Evolutionary conservation across 2,113 vertebrate genomes (phyloP), one percentile per base, ranked within the genome.

Genomic region (Oreochromis spilurus): DNA sequence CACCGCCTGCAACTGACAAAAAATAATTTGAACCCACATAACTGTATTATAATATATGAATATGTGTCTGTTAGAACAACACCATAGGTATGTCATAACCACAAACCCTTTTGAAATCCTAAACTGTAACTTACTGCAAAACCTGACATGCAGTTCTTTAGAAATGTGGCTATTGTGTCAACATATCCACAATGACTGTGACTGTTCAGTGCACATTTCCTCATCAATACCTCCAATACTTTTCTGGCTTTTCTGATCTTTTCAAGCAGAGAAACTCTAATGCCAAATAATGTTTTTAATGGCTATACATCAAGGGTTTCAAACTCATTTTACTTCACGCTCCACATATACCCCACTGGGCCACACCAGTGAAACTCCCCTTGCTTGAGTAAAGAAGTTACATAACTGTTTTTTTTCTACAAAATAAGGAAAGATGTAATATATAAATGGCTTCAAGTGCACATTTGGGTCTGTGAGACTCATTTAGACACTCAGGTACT

Each of bases 71-170:
- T 29, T 29, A 14, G 29, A 60, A 17, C 57, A 31, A 60, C 21
- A 34, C 0, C 5, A 2, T 34, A 62, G 3, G 0, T 62, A 19
- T 11, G 16, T 0, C 9, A 26, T 34, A 6, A 19, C 58, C 5
- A 4, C 8, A 62, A 1, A 5, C 0, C 3, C 7, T 0, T 67
- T 0, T 70, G 36, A 70, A 70, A 40, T 21, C 31, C 19, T 40
- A 40, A 38, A 67, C 9, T 12, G 10, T 38, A 38, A 21, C 0
- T 38, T 38, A 38, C 1, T 4, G 0, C 0, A 60, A 16, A 67
- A 13, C 34, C 5, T 0, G 34, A 13, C 34, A 60, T 16, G 55
- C 7, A 36, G 9, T 12, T 38, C 5, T 19, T 34, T 10, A 62
- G 29, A 34, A 19, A 19, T 60, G 29, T 2, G 29, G 29, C 57